These are phyloP conservation scores for Malacoctenus gilli DNA, from an alignment of 2,797 vertebrate species.

Conservation along the genomic window DNA sequence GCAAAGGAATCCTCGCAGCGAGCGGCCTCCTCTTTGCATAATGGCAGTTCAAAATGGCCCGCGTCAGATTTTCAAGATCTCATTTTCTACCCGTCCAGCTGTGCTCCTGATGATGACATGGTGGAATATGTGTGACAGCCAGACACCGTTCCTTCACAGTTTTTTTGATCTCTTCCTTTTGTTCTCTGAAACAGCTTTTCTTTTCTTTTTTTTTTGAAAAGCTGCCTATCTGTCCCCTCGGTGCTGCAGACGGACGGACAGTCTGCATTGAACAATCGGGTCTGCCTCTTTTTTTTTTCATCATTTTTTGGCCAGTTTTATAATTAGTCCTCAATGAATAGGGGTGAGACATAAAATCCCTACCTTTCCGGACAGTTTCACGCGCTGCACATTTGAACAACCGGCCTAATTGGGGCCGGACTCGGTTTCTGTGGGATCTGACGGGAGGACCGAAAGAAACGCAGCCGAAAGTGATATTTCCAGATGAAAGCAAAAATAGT, in stretches of 20 bases:
- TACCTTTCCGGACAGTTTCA: slow-evolving; percentile 34
- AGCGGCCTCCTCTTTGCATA: slow-evolving; percentile 26
- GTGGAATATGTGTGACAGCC: slow-evolving; percentile 20
- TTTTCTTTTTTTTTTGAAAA: slow-evolving; percentile 20
- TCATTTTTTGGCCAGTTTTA: slow-evolving; percentile 31
- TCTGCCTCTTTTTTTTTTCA: too few species aligned
- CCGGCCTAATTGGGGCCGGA: slow-evolving; percentile 43
- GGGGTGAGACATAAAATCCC: slow-evolving; percentile 21
- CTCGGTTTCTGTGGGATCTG: slow-evolving; percentile 10
- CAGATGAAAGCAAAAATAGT: slow-evolving; percentile 22
- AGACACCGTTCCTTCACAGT: slow-evolving; percentile 13
- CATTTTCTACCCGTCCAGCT: slow-evolving; percentile 6
- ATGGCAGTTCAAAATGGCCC: slow-evolving; percentile 32
- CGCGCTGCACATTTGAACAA: slow-evolving; percentile 33
- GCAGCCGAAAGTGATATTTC: slow-evolving; percentile 15
- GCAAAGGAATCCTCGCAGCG: slow-evolving; percentile 13
- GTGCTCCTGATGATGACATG: slow-evolving; percentile 20
- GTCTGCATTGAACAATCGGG: slow-evolving; percentile 12
- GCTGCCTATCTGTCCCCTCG: slow-evolving; percentile 17
- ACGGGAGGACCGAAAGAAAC: slow-evolving; percentile 6
- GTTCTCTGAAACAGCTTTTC: slow-evolving; percentile 15
- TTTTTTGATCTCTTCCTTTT: slow-evolving; percentile 31
- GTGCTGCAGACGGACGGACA: slow-evolving; percentile 2
- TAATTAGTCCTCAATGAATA: slow-evolving; percentile 48
- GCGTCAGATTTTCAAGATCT: slow-evolving; percentile 21